A percentile compares a stretch with the other conserved stretches of the same genome.
phyloP scores from a whole-genome alignment of 1,140 invertebrate genomes.

The Drosophila orena region DNA sequence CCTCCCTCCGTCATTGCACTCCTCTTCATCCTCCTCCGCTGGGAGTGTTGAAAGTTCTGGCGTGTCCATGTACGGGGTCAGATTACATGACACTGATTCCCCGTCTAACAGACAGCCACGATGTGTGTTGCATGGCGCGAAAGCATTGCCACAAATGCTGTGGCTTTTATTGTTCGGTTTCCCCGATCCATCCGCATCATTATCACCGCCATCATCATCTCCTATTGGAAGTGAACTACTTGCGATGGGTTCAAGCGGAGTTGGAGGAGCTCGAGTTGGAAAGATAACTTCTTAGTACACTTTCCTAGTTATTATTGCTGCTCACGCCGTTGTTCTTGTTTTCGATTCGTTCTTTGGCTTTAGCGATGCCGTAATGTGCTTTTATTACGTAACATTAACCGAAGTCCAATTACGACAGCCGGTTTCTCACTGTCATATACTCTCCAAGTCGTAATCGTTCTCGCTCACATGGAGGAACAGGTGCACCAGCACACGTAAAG shows the following conservation, averaged over 20 bases:
- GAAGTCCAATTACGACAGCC: conserved; percentile 69
- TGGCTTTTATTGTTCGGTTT: conserved; percentile 45
- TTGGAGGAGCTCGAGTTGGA: neutral
- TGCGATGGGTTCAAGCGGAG: neutral
- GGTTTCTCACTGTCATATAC: conserved; percentile 63
- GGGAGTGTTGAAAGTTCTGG: conserved; percentile 81
- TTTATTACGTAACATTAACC: conserved; percentile 79
- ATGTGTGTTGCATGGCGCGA: conserved; percentile 60
- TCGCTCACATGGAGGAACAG: conserved; percentile 45
- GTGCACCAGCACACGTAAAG: conserved; percentile 39
- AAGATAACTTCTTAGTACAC: conserved; percentile 21
- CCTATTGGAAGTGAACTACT: conserved; percentile 19
- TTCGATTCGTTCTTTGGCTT: conserved; percentile 38
- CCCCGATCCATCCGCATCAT: conserved; percentile 28
- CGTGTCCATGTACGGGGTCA: conserved; percentile 82
- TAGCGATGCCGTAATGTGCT: conserved; percentile 70
- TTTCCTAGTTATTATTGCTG: conserved; percentile 50
- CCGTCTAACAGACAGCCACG: conserved; percentile 69
- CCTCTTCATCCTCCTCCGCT: neutral
- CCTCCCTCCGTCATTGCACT: neutral
- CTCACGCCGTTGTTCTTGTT: conserved; percentile 49
- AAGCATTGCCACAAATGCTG: conserved; percentile 69
- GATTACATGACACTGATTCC: conserved; percentile 82
- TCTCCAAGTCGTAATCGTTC: neutral
- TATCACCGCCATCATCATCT: conserved; percentile 38